Percentiles rank a stretch among this genome's conserved stretches.
Conservation (phyloP, 1,140 invertebrate genomes). For the Nasonia giraulti region DNA sequence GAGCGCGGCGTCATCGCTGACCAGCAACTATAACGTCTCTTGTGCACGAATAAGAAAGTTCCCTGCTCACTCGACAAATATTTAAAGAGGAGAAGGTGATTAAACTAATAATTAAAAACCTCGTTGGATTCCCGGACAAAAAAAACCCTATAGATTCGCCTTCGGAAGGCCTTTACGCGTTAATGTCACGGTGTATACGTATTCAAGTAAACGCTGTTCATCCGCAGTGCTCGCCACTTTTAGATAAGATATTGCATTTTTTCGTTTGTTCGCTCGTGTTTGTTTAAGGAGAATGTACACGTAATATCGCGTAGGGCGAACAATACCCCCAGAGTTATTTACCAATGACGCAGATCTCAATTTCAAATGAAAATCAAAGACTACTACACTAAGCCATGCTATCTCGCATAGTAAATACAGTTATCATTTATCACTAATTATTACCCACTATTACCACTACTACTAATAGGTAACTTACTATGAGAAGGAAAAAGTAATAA, state of each 20-base stretch:
- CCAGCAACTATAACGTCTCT: not conserved
- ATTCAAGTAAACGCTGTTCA: not conserved
- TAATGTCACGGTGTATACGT: conserved; percentile 36
- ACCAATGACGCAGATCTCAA: conserved; percentile 42
- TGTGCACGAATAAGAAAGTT: not conserved
- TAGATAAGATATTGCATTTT: not conserved
- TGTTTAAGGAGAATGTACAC: not conserved
- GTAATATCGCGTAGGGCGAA: not conserved
- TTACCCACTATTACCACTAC: conserved; percentile 34
- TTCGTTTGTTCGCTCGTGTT: not conserved
- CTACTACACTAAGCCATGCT: conserved; percentile 42
- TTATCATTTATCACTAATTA: conserved; percentile 45
- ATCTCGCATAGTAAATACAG: conserved; percentile 35
- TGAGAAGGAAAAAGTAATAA: conserved; percentile 16
- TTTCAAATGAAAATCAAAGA: conserved; percentile 46
- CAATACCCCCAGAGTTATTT: conserved; percentile 9
- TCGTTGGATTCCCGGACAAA: not conserved
- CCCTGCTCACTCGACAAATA: not conserved
- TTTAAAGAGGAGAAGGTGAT: not conserved
- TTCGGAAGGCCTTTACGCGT: conserved; percentile 19
- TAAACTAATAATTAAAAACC: not conserved
- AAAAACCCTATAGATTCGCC: not conserved
- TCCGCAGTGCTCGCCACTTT: not conserved
- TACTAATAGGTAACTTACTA: conserved; percentile 33
- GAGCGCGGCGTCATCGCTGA: not conserved